Evolutionary conservation across 1,140 invertebrate genomes (phyloP).

Genomic region (Melipona quadrifasciata): DNA sequence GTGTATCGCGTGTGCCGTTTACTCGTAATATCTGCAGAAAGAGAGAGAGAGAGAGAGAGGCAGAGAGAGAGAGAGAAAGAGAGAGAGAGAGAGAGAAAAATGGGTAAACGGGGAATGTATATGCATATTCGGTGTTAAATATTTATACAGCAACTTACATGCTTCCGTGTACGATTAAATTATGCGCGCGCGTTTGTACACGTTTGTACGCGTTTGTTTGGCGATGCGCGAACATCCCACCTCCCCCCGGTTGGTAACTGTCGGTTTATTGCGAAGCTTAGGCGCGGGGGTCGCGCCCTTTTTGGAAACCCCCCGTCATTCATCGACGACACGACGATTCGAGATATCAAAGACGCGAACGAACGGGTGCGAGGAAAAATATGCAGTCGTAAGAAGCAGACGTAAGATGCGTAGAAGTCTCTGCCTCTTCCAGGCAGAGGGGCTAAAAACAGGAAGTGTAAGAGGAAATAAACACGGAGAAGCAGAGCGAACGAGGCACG

Average conservation of each 20-base stretch:
- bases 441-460: not conserved
- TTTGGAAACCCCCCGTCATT: not conserved
- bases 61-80: not conserved
- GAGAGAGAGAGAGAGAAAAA: too few relatives aligned
- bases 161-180: not conserved
- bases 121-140: not conserved
- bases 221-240: too few relatives aligned
- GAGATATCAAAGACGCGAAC: too few relatives aligned
- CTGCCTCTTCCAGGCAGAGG: too few relatives aligned
- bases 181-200: not conserved
- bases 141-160: conserved; percentile 11
- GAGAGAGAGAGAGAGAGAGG: not conserved
- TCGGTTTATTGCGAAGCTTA: not conserved
- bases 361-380: not conserved
- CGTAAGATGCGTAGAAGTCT: not conserved
- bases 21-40: conserved; percentile 11
- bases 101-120: not conserved
- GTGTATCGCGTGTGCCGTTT: not conserved
- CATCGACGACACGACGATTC: not conserved
- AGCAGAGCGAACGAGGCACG: conserved; percentile 7
- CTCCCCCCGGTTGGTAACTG: not conserved
- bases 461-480: not conserved
- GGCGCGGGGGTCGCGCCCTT: too few relatives aligned
- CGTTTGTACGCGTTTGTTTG: not conserved
- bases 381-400: not conserved